A percentile compares a stretch with the other conserved stretches of the same genome.
These are phyloP conservation scores for Idaea straminata DNA, from an alignment of 2,888 invertebrate genomes.

Conservation along the genomic window DNA sequence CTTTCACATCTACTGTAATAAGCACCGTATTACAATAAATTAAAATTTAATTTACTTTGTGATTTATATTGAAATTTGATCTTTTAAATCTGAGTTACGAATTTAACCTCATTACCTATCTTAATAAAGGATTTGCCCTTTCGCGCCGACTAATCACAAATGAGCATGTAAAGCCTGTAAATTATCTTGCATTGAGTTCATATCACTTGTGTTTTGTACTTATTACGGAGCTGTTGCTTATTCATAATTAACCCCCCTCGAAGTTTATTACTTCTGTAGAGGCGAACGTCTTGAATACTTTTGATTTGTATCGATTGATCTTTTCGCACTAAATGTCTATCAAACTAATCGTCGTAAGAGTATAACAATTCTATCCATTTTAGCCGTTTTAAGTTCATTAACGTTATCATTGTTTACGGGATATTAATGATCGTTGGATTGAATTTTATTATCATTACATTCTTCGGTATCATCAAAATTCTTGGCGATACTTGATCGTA, in stretches of 20 bases:
- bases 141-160: constrained; percentile 80
- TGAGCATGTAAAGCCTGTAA: constrained; percentile 79
- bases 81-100: constrained; percentile 47
- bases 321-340: constrained; percentile 44
- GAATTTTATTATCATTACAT: constrained; percentile 24
- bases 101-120: constrained; percentile 81
- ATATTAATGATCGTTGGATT: constrained; percentile 30
- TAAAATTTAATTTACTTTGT: constrained; percentile 56
- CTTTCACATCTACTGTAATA: constrained; percentile 46
- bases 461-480: constrained; percentile 29
- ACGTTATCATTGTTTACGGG: constrained; percentile 34
- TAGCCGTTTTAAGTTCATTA: constrained; percentile 35
- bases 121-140: constrained; percentile 81
- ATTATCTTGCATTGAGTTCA: constrained; percentile 78
- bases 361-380: constrained; percentile 34
- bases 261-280: constrained; percentile 76
- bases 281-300: constrained; percentile 56
- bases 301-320: constrained; percentile 51
- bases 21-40: constrained; percentile 53
- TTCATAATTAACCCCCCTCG: constrained; percentile 79
- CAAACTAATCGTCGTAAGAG: constrained; percentile 37
- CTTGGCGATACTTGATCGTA: constrained; percentile 23
- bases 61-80: constrained; percentile 38
- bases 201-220: constrained; percentile 65
- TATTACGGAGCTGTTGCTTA: constrained; percentile 70